A percentile compares a stretch with the other conserved stretches of the same genome.
These are phyloP conservation scores for Girardinus metallicus DNA, from an alignment of 2,797 vertebrate genomes.

Conservation along the genomic window DNA sequence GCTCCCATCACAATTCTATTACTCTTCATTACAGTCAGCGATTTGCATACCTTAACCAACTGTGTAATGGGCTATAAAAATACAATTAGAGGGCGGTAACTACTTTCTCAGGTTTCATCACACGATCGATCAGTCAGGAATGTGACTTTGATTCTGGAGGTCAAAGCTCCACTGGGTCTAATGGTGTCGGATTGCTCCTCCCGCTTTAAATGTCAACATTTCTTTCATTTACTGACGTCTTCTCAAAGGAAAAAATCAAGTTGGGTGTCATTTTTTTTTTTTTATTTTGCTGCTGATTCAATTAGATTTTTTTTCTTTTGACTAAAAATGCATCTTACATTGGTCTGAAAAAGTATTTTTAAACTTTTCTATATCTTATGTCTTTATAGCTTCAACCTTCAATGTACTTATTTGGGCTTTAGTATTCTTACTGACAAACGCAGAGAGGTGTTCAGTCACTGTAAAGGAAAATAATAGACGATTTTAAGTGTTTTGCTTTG, in stretches of 20 bases:
- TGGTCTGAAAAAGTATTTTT: too few relatives aligned
- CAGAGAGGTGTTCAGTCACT: too few relatives aligned
- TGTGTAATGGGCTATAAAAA: constrained; percentile 67
- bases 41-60: constrained; percentile 74
- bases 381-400: too few relatives aligned
- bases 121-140: constrained; percentile 59
- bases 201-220: not conserved
- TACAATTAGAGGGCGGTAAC: constrained; percentile 61
- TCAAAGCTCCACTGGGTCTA: not conserved
- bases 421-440: too few relatives aligned
- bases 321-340: too few relatives aligned
- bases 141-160: constrained; percentile 43
- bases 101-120: constrained; percentile 62
- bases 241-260: not conserved
- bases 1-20: constrained; percentile 51
- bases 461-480: too few relatives aligned
- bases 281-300: not conserved
- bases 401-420: too few relatives aligned
- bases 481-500: too few relatives aligned
- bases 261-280: not conserved
- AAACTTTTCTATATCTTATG: too few relatives aligned
- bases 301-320: too few relatives aligned
- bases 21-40: constrained; percentile 48
- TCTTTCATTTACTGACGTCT: not conserved
- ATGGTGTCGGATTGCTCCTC: not conserved